These are phyloP conservation scores for Peromyscus leucopus DNA, from an alignment of 2,113 vertebrate genomes.

Conservation along the genomic window DNA sequence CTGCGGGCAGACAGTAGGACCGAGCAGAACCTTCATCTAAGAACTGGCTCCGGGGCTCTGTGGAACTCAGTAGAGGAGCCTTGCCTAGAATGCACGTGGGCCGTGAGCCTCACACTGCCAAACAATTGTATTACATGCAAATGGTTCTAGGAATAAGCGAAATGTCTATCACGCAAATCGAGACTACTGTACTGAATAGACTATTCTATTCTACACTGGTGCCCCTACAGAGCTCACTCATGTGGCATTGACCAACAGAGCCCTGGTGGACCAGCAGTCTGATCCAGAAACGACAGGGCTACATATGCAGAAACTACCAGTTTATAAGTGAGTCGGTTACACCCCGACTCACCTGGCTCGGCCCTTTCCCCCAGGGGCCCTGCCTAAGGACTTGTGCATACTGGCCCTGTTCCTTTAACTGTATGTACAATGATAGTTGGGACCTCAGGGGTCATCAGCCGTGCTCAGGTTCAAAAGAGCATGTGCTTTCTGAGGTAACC, in stretches of 20 bases:
- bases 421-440: fast-evolving
- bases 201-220: not conserved
- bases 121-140: not conserved
- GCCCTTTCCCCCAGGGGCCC: not conserved
- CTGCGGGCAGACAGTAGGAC: fast-evolving
- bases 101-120: not conserved
- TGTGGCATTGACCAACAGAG: not conserved
- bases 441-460: not conserved
- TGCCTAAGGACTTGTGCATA: not conserved
- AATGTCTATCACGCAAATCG: not conserved
- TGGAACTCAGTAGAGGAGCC: not conserved
- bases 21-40: not conserved
- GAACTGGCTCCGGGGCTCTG: not conserved
- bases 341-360: not conserved
- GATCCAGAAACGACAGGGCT: not conserved
- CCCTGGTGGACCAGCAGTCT: not conserved
- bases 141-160: not conserved
- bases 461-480: not conserved
- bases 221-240: not conserved
- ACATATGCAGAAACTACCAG: not conserved
- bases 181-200: not conserved
- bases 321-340: not conserved
- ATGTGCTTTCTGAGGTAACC: not conserved
- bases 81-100: not conserved
- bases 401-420: not conserved